Evolutionary conservation across 2,113 vertebrate genomes (phyloP).

Genomic region (Bettongia penicillata): DNA sequence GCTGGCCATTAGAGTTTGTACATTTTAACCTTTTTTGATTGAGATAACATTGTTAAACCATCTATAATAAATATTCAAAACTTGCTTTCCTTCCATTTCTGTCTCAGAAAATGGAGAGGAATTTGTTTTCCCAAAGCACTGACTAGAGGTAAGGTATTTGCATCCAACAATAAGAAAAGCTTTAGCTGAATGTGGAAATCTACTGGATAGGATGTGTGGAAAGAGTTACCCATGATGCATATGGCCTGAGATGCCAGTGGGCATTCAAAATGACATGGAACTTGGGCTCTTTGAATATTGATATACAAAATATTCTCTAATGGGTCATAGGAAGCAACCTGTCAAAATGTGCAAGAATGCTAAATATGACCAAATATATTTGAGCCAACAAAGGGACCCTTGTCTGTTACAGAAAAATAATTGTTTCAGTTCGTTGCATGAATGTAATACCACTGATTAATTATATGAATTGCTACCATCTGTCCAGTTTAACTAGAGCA

Average conservation of each 20-base stretch:
- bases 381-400: neutral
- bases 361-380: neutral
- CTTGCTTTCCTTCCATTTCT: neutral
- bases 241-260: neutral
- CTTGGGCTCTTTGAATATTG: neutral
- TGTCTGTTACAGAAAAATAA: neutral
- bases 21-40: neutral
- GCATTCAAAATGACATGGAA: neutral
- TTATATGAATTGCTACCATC: neutral
- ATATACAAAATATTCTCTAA: neutral
- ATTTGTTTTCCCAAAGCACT: neutral
- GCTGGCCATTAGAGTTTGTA: too few species aligned
- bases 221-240: neutral
- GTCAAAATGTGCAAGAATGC: neutral
- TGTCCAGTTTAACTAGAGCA: neutral
- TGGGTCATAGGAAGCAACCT: neutral
- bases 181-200: neutral
- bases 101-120: neutral
- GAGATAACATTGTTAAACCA: neutral
- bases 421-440: neutral
- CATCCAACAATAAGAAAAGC: neutral
- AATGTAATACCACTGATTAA: neutral
- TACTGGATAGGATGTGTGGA: neutral
- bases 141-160: neutral
- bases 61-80: neutral